Percentiles rank a stretch among this genome's conserved stretches.
phyloP scores from a whole-genome alignment of 1,140 invertebrate species.

The Drosophila elegans region DNA sequence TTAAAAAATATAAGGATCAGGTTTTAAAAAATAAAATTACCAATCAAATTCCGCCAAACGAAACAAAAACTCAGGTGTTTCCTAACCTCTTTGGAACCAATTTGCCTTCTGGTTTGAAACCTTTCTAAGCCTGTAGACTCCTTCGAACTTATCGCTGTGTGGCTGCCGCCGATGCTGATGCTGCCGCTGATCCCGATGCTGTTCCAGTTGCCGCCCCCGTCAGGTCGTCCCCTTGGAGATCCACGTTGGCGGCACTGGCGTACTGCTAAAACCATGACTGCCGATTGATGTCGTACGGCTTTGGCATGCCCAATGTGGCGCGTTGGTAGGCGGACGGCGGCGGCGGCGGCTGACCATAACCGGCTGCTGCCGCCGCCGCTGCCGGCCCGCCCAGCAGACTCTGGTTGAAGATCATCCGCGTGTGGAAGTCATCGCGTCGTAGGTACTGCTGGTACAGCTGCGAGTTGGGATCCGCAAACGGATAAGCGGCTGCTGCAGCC shows the following conservation, averaged over 20 bases:
- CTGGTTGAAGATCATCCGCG: slow-evolving; percentile 86
- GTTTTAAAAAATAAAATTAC: neutral
- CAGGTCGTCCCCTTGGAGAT: slow-evolving; percentile 72
- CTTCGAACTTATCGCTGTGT: slow-evolving; percentile 30
- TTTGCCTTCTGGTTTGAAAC: slow-evolving; percentile 27
- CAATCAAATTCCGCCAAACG: neutral
- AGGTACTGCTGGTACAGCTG: slow-evolving; percentile 90
- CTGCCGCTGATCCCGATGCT: slow-evolving; percentile 16
- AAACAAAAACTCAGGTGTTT: neutral
- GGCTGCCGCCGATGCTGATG: slow-evolving; percentile 17
- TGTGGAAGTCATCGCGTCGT: slow-evolving; percentile 87
- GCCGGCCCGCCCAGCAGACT: slow-evolving; percentile 86
- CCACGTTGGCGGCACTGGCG: slow-evolving; percentile 80
- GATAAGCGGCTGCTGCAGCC: slow-evolving; percentile 85
- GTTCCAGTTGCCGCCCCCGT: slow-evolving; percentile 62
- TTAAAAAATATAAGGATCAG: neutral
- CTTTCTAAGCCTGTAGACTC: slow-evolving; percentile 13
- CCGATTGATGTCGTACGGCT: slow-evolving; percentile 87
- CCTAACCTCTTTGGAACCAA: slow-evolving; percentile 6
- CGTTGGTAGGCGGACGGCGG: slow-evolving; percentile 87
- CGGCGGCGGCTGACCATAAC: slow-evolving; percentile 86
- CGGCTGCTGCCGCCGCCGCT: slow-evolving; percentile 78
- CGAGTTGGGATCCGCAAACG: slow-evolving; percentile 87
- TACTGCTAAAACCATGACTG: slow-evolving; percentile 85
- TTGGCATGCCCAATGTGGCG: slow-evolving; percentile 87